phyloP scores from a whole-genome alignment of 2,113 vertebrate genomes.

The Ibidorhyncha struthersii region DNA sequence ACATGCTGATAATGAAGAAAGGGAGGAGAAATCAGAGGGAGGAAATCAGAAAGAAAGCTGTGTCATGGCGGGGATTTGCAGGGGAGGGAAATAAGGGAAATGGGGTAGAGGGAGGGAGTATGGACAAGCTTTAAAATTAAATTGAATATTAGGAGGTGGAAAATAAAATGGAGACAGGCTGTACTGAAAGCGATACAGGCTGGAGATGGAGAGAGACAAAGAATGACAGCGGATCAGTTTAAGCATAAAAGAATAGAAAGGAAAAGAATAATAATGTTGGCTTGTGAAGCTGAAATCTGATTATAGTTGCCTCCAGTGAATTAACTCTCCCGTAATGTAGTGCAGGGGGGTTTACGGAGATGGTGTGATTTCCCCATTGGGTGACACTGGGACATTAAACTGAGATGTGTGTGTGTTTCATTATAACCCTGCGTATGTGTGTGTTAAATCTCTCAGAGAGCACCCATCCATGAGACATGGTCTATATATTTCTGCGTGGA shows the following conservation, averaged over 20 bases:
- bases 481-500: not conserved
- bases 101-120: not conserved
- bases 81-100: not conserved
- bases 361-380: not conserved
- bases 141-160: constrained; percentile 63
- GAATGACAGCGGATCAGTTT: constrained; percentile 52
- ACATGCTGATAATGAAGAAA: constrained; percentile 65
- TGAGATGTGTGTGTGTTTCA: not conserved
- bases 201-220: constrained; percentile 34
- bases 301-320: constrained; percentile 51
- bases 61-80: constrained; percentile 4
- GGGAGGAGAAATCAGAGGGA: constrained; percentile 23
- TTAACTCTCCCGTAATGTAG: constrained; percentile 7
- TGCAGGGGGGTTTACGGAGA: not conserved
- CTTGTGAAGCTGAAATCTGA: constrained; percentile 56
- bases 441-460: not conserved
- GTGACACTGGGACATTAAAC: not conserved
- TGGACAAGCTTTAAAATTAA: constrained; percentile 50
- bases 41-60: constrained; percentile 14
- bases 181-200: not conserved
- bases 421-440: not conserved
- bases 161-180: constrained; percentile 55
- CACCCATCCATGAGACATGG: rapidly evolving
- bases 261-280: constrained; percentile 53
- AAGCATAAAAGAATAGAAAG: constrained; percentile 54